phyloP scores from a whole-genome alignment of 2,797 vertebrate genomes.

The Rhodeus uyekii region DNA sequence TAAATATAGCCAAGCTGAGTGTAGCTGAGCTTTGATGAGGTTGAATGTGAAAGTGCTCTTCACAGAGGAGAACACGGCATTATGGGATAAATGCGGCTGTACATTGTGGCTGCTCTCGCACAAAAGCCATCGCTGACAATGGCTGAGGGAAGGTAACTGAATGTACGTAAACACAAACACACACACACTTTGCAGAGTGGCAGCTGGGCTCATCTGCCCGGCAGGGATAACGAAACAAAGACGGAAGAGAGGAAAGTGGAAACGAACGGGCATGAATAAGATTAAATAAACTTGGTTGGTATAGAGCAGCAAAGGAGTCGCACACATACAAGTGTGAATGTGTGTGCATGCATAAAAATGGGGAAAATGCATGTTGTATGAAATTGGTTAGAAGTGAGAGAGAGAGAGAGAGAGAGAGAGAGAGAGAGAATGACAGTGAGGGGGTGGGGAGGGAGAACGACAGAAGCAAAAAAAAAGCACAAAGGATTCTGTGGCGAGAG shows the following conservation, averaged over 20 bases:
- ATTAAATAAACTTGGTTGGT: conserved; percentile 5
- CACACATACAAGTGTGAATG: background rate
- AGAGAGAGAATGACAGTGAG: conserved; percentile 15
- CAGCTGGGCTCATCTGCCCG: conserved; percentile 26
- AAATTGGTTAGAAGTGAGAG: conserved; percentile 14
- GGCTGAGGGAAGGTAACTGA: conserved; percentile 34
- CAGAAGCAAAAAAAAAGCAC: background rate
- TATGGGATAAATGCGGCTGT: conserved; percentile 29
- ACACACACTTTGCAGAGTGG: conserved; percentile 33
- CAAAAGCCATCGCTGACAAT: conserved; percentile 27
- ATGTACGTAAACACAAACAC: conserved; percentile 33
- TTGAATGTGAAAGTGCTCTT: conserved; percentile 33
- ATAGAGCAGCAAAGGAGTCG: background rate
- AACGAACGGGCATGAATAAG: conserved; percentile 11
- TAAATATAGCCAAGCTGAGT: conserved; percentile 32
- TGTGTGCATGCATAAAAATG: background rate
- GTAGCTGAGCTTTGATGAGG: conserved; percentile 35
- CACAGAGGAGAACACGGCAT: conserved; percentile 33
- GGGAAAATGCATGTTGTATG: background rate
- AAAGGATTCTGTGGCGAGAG: conserved; percentile 31
- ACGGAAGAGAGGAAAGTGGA: conserved; percentile 31
- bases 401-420: background rate
- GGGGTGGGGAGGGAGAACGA: background rate
- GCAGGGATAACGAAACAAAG: conserved; percentile 37
- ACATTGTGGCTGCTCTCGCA: conserved; percentile 19